These are phyloP conservation scores for Pteropus rufus DNA, from an alignment of 2,797 vertebrate species.

Conservation along the genomic window DNA sequence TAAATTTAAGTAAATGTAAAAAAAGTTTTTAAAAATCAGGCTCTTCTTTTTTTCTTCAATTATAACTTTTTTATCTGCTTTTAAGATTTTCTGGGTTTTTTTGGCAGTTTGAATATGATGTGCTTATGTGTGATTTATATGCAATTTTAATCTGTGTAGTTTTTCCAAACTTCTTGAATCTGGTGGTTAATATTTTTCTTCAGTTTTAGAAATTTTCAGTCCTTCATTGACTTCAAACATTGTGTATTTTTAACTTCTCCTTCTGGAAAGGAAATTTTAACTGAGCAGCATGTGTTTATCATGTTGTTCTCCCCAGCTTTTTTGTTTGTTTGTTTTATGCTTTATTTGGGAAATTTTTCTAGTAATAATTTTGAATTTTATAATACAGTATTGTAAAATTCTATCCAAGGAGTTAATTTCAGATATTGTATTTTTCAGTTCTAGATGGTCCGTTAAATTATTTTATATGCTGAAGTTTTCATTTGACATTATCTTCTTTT, in stretches of 20 bases:
- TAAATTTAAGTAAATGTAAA: neutral
- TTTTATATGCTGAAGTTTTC: neutral
- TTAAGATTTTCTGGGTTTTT: neutral
- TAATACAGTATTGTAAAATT: neutral
- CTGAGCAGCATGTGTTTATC: neutral
- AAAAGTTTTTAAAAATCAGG: neutral
- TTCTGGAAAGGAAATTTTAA: neutral
- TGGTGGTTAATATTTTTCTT: neutral
- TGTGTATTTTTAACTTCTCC: neutral
- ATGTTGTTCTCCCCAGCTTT: neutral
- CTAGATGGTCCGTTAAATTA: neutral
- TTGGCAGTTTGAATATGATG: neutral
- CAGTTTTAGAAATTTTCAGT: neutral
- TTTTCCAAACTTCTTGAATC: neutral
- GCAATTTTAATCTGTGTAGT: neutral
- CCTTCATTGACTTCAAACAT: neutral
- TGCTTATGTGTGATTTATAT: neutral
- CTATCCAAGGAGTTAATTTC: neutral
- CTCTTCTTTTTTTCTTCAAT: neutral
- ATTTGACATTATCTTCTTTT: neutral
- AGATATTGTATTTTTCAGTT: neutral
- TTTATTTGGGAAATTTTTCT: neutral
- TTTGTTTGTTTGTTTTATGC: neutral
- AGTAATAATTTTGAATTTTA: neutral
- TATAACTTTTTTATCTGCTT: neutral